Evolutionary conservation across 1,140 invertebrate genomes (phyloP), one percentile per base, ranked within the genome.

Genomic region (Temnothorax nylanderi): DNA sequence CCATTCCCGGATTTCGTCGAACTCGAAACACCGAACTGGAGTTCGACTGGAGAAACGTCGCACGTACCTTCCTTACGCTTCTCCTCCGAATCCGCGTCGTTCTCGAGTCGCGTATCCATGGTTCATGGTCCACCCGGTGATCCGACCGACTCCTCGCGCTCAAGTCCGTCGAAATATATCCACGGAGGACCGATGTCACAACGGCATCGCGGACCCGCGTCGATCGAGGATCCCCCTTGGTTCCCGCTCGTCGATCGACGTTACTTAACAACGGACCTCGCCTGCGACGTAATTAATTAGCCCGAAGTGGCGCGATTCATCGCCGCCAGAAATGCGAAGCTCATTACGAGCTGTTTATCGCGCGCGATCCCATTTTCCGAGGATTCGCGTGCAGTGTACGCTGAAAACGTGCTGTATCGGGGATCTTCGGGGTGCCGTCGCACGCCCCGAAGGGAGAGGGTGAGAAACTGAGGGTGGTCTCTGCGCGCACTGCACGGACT

Each of bases 41-140:
- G 32, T 3, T 34, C 37, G 56, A 62, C 11, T 7, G 16, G 26
- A 21, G n/a, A 41, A 10, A 67, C 13, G 13, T 47, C 18, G 26
- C 7, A 77, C 67, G 3, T 88, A 90, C 90, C 87, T 91, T 90
- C 62, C 58, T 91, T 77, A 85, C 60, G 81, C 67, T 60, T 89
- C 47, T 91, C 75, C n/a, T 89, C 69, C 7, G 26, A 78, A 56
- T 34, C 76, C 16, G 81, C 54, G 58, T 60, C 76, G 67, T 34
- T 51, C n/a, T 77, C 72, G n/a, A 78, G 58, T 60, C 54, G 85
- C 51, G 47, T 81, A 72, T 87, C 81, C 89, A 91, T 89, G 21
- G 26, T 87, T 86, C 81, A 89, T 76, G 54, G 34, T 91, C 34
- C 49, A 71, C 58, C 32, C 37, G 71, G 41, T 54, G 54, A 60